These are phyloP conservation scores for Oikopleura albicans DNA, from an alignment of 23 tunicate genomes.

Conservation along the genomic window DNA sequence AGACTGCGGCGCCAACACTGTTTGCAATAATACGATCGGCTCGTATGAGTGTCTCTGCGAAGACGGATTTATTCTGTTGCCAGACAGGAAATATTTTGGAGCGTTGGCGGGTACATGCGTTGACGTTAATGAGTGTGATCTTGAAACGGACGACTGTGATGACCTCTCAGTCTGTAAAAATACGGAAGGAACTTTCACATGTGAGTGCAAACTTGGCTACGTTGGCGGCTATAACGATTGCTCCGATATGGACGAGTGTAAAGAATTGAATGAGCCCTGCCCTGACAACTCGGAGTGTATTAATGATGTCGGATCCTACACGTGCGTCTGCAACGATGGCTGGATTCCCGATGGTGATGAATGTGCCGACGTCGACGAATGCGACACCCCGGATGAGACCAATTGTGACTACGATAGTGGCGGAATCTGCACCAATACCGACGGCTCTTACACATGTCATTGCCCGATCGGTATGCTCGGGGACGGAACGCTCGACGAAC, in stretches of 20 bases:
- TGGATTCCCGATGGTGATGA: neutral
- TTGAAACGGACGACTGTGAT: neutral
- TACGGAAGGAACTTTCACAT: neutral
- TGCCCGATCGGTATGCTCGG: neutral
- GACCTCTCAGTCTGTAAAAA: neutral
- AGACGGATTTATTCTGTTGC: neutral
- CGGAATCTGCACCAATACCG: neutral
- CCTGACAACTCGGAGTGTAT: neutral
- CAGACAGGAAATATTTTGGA: no score
- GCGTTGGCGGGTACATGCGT: neutral
- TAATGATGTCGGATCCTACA: neutral
- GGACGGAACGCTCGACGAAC: neutral
- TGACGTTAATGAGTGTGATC: neutral
- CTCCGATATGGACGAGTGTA: neutral
- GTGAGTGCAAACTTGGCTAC: neutral
- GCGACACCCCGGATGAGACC: neutral
- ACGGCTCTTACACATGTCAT: neutral
- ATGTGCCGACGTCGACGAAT: conserved; percentile 19
- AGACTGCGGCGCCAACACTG: neutral
- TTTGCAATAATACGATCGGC: neutral
- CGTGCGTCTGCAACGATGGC: neutral
- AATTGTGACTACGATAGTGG: neutral
- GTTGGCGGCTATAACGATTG: neutral
- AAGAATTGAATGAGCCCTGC: neutral
- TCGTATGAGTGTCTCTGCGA: neutral